A percentile compares a stretch with the other conserved stretches of the same genome.
Evolutionary conservation across 2,888 invertebrate species (phyloP).

Genomic region (Orgyia antiqua): DNA sequence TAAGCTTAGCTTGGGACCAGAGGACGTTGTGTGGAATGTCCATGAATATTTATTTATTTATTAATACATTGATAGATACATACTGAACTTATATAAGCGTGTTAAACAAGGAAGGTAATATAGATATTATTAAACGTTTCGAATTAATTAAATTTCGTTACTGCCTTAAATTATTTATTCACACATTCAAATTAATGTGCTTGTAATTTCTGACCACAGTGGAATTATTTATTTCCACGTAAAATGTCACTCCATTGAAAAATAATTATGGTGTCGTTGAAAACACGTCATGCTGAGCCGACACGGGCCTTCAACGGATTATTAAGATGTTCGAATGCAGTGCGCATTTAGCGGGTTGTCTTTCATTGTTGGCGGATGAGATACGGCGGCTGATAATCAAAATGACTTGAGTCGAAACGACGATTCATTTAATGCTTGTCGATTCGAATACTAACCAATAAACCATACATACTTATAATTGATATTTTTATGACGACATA

Average conservation of each 20-base stretch:
- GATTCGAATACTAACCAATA: slow-evolving; percentile 40
- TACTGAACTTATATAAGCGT: no score
- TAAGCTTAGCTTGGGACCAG: no score
- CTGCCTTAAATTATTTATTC: slow-evolving; percentile 35
- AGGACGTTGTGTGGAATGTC: no score
- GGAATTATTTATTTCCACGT: slow-evolving; percentile 46
- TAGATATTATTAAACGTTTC: no score
- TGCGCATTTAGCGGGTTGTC: slow-evolving; percentile 55
- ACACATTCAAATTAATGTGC: slow-evolving; percentile 40
- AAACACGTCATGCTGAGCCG: slow-evolving; percentile 66
- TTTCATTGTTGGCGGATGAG: slow-evolving; percentile 52
- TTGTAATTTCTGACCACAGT: slow-evolving; percentile 38
- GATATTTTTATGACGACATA: slow-evolving; percentile 28
- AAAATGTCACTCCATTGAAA: slow-evolving; percentile 62
- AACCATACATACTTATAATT: slow-evolving; percentile 27
- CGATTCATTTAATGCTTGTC: slow-evolving; percentile 73
- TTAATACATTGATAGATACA: no score
- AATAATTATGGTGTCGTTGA: slow-evolving; percentile 62
- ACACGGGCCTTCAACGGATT: slow-evolving; percentile 61
- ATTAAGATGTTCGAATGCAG: slow-evolving; percentile 64
- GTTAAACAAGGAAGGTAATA: no score
- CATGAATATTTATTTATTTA: no score
- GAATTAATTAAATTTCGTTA: no score
- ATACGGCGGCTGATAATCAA: slow-evolving; percentile 63
- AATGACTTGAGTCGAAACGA: slow-evolving; percentile 46